Evolutionary conservation across 1,140 invertebrate species (phyloP).

Genomic region (Diachasma alloeum): DNA sequence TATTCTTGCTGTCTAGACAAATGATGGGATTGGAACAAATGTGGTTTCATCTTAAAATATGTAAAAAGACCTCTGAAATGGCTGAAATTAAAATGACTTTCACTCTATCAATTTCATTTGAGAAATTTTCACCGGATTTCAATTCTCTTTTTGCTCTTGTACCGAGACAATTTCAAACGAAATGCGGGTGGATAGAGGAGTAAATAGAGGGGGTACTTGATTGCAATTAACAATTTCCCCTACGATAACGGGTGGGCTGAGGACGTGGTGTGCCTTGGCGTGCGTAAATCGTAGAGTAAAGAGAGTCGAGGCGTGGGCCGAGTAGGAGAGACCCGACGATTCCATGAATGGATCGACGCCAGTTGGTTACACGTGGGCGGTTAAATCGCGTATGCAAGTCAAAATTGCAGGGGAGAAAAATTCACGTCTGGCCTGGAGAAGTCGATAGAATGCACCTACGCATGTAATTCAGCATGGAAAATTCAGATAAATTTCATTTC

Average conservation of each 20-base stretch:
- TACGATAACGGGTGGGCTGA: conserved; percentile 25
- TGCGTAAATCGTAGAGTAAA: conserved; percentile 33
- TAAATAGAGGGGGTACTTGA: background rate
- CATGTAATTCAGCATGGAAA: background rate
- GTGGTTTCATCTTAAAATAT: too few species aligned
- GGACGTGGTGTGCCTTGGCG: conserved; percentile 18
- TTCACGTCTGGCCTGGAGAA: background rate
- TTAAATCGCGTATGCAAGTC: background rate
- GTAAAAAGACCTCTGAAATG: too few species aligned
- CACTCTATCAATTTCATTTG: too few species aligned
- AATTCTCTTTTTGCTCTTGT: too few species aligned
- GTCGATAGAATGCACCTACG: background rate
- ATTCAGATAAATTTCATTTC: too few species aligned
- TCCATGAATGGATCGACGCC: conserved; percentile 31
- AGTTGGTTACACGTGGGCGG: conserved; percentile 21
- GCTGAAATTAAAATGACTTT: too few species aligned
- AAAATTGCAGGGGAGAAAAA: background rate
- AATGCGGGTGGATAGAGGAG: too few species aligned
- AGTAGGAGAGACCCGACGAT: background rate
- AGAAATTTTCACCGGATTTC: too few species aligned
- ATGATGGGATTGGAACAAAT: too few species aligned
- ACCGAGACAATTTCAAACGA: too few species aligned
- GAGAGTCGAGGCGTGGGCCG: background rate
- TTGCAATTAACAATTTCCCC: background rate
- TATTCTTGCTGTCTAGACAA: too few species aligned